Evolutionary conservation across 2,888 invertebrate genomes (phyloP).

Genomic region (Spodoptera exigua): DNA sequence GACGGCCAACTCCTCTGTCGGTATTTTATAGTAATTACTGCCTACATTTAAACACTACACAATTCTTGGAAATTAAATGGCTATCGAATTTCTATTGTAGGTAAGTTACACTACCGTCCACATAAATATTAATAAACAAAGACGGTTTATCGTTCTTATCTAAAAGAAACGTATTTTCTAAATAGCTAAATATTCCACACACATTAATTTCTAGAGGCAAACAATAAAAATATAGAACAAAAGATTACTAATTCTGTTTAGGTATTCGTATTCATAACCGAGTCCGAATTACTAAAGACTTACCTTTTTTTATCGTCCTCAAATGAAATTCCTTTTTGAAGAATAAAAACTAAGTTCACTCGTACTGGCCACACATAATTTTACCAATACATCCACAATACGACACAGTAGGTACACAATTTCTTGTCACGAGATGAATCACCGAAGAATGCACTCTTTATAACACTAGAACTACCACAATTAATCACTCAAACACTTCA

Average conservation of each 20-base stretch:
- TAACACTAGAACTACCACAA: conserved; percentile 71
- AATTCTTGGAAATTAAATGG: conserved; percentile 16
- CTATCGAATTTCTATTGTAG: no score
- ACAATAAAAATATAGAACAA: conserved; percentile 43
- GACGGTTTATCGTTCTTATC: conserved; percentile 35
- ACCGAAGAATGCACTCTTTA: conserved; percentile 83
- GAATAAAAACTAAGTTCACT: conserved; percentile 69
- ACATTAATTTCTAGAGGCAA: conserved; percentile 23
- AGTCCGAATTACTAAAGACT: conserved; percentile 35
- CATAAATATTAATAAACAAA: conserved; percentile 37
- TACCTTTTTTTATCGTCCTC: conserved; percentile 60
- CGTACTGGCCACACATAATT: conserved; percentile 77
- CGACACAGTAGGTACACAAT: conserved; percentile 76
- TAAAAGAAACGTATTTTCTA: conserved; percentile 32
- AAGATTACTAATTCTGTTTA: conserved; percentile 30
- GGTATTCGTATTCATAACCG: conserved; percentile 35
- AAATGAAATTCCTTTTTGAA: conserved; percentile 56
- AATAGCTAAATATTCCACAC: conserved; percentile 29
- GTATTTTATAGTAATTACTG: no score
- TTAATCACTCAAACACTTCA: conserved; percentile 70
- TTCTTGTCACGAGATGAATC: conserved; percentile 87
- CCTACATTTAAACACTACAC: neutral
- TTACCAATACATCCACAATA: conserved; percentile 73
- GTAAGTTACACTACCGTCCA: neutral
- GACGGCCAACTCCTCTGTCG: conserved; percentile 14